Evolutionary conservation across 2,797 vertebrate genomes (phyloP).

Genomic region (Alectoris magna): DNA sequence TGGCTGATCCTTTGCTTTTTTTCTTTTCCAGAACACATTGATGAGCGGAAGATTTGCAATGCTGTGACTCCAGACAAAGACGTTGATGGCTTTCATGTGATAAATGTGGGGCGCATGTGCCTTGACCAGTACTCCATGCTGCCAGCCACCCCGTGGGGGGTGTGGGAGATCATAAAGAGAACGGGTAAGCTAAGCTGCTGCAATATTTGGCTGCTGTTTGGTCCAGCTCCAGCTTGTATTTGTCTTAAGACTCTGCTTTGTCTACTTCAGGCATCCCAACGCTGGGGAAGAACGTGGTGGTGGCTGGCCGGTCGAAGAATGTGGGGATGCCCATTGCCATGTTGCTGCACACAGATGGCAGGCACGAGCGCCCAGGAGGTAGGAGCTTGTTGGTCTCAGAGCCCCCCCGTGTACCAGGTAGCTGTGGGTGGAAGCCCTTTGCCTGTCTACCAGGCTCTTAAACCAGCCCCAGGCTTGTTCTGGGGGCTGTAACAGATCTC

Average conservation of each 20-base stretch:
- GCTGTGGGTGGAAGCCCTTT: rapidly evolving
- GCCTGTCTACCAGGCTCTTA: rapidly evolving
- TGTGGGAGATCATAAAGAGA: slow-evolving; percentile 97
- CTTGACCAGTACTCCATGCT: slow-evolving; percentile 96
- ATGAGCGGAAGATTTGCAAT: slow-evolving; percentile 92
- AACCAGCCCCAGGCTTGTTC: rapidly evolving
- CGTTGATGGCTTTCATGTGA: slow-evolving; percentile 96
- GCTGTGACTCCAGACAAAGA: slow-evolving; percentile 94
- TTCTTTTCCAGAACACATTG: slow-evolving; percentile 86
- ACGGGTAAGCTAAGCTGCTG: slow-evolving; percentile 85
- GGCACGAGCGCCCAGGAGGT: slow-evolving; percentile 95
- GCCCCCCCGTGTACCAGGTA: not conserved
- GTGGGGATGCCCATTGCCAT: slow-evolving; percentile 99
- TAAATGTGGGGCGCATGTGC: slow-evolving; percentile 96
- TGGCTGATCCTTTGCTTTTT: not conserved
- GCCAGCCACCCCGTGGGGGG: slow-evolving; percentile 94
- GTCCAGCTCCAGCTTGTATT: rapidly evolving
- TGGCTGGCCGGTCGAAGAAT: slow-evolving; percentile 96
- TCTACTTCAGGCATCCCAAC: slow-evolving; percentile 90
- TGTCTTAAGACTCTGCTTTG: not conserved
- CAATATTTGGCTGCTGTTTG: rapidly evolving
- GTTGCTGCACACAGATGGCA: slow-evolving; percentile 94
- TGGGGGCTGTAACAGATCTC: rapidly evolving
- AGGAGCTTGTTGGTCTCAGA: not conserved
- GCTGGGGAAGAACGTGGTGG: slow-evolving; percentile 94